A percentile compares a stretch with the other conserved stretches of the same genome.
These are phyloP conservation scores for Cistogaster globosa DNA, from an alignment of 2,888 invertebrate genomes.

Conservation along the genomic window DNA sequence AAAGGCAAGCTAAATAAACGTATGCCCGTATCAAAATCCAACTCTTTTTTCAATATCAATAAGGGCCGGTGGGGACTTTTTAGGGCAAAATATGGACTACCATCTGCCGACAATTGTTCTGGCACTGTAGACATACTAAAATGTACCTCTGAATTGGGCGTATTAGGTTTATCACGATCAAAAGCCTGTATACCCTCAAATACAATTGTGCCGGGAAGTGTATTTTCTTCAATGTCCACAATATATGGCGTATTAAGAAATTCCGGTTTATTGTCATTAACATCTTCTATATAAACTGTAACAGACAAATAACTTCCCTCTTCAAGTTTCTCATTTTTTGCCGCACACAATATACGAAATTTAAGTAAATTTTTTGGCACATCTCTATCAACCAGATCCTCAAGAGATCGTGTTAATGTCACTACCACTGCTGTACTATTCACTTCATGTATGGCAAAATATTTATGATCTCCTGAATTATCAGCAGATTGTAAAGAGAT, in stretches of 20 bases:
- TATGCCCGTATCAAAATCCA: conserved; percentile 93
- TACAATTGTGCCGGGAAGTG: conserved; percentile 89
- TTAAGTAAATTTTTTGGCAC: conserved; percentile 91
- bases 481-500: conserved; percentile 80
- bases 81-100: conserved; percentile 86
- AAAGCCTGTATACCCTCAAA: conserved; percentile 91
- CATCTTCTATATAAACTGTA: conserved; percentile 94
- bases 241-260: conserved; percentile 91
- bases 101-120: conserved; percentile 79
- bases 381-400: conserved; percentile 91
- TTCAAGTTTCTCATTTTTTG: conserved; percentile 80
- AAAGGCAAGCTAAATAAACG: conserved; percentile 89
- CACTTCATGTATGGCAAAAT: conserved; percentile 85
- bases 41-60: conserved; percentile 88
- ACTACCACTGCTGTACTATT: conserved; percentile 91
- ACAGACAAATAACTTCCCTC: conserved; percentile 87
- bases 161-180: conserved; percentile 94
- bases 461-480: conserved; percentile 80
- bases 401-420: conserved; percentile 89
- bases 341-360: conserved; percentile 89
- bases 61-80: conserved; percentile 91
- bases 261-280: conserved; percentile 92
- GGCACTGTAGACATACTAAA: conserved; percentile 89
- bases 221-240: conserved; percentile 91
- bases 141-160: conserved; percentile 93